Evolutionary conservation across 2,113 vertebrate species (phyloP), one percentile per base, ranked within the genome.

Genomic region (Struthio camelus): DNA sequence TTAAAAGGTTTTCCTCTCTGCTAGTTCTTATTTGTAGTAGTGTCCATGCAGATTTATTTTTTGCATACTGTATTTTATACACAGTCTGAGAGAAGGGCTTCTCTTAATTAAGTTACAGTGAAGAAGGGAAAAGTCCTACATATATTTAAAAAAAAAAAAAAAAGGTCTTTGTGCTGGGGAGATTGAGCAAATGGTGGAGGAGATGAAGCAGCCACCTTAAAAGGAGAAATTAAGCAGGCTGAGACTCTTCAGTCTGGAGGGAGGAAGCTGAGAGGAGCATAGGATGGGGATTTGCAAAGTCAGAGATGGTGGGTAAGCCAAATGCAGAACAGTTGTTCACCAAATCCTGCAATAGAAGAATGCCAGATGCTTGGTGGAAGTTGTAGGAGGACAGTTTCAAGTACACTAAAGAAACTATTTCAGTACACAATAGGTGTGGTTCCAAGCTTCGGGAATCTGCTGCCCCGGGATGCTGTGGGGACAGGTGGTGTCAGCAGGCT

Each of bases 341-440:
- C 17, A 6, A 17, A 34, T 50, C 5, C 5, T 38, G n/a, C 8
- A 4, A 12, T 0, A 16, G 30, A 58, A 18, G 1, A 89, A 42
- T 12, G 56, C 6, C 2, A 1, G 59, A 13, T 8, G 10, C 24
- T 59, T 7, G 22, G 4, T 1, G 2, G 14, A 3, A 6, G 7
- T 54, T 6, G 6, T 1, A 40, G 46, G 34, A 77, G 23, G 59
- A 19, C 11, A 27, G 23, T 11, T 32, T 7, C 54, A 38, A 89
- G 53, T 23, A 62, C n/a, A 6, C 9, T 11, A 6, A 6, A 10
- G 11, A 34, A 59, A 19, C 56, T 34, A 32, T 16, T 59, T 11
- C 56, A 17, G 6, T 34, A 30, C 19, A 17, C 56, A 25, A 14
- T 2, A 28, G 34, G 32, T 3, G 7, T 46, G 19, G 32, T 46